phyloP scores from a whole-genome alignment of 2,797 vertebrate species.

The Falco columbarius region DNA sequence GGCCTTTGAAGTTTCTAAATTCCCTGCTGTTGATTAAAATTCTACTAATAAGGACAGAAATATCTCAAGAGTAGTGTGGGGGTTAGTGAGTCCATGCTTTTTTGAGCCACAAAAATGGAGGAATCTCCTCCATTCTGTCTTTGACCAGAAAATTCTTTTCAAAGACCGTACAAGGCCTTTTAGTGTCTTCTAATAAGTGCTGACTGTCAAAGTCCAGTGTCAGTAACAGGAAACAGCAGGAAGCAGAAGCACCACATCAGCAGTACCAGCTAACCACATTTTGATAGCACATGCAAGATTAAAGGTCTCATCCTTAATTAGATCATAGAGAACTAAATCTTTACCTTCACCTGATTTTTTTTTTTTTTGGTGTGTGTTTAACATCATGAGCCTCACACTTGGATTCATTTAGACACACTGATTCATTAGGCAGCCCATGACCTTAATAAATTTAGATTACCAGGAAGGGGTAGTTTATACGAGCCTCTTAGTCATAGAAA shows the following conservation, averaged over 20 bases:
- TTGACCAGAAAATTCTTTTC: neutral
- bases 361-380: neutral
- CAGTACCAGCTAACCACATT: slow-evolving; percentile 35
- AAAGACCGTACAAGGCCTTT: slow-evolving; percentile 5
- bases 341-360: neutral
- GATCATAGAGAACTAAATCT: neutral
- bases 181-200: slow-evolving; percentile 19
- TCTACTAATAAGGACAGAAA: neutral
- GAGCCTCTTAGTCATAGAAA: slow-evolving; percentile 65
- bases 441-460: slow-evolving; percentile 50
- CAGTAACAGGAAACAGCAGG: slow-evolving; percentile 40
- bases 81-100: neutral
- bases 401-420: slow-evolving; percentile 17
- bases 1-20: neutral
- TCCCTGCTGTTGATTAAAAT: neutral
- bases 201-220: slow-evolving; percentile 17
- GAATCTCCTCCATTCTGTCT: neutral
- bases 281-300: slow-evolving; percentile 27
- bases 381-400: neutral
- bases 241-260: slow-evolving; percentile 41
- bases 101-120: neutral
- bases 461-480: slow-evolving; percentile 54
- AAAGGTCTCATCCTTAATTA: slow-evolving; percentile 12
- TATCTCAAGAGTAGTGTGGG: neutral
- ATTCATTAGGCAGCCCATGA: slow-evolving; percentile 32